Conservation (phyloP, 2,797 vertebrate genomes). For the Darevskia nairensis region DNA sequence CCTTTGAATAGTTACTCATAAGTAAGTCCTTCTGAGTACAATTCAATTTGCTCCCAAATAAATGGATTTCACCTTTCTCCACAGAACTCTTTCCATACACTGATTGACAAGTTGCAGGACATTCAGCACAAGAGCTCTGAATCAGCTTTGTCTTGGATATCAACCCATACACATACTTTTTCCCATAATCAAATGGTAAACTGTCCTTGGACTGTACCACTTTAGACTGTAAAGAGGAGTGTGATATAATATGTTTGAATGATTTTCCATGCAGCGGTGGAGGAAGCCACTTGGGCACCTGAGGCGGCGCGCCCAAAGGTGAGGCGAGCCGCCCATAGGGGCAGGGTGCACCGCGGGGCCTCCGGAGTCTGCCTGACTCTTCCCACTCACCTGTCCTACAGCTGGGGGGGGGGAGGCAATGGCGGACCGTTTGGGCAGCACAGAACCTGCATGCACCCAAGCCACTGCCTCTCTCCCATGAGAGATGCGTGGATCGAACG, state of each 20-base stretch:
- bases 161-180: background rate
- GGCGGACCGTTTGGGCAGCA: too few relatives aligned
- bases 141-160: background rate
- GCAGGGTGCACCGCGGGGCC: too few relatives aligned
- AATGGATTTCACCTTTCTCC: background rate
- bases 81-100: background rate
- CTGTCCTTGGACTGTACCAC: background rate
- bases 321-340: too few relatives aligned
- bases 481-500: too few relatives aligned
- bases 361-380: too few relatives aligned
- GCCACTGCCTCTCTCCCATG: too few relatives aligned
- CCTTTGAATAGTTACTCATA: background rate
- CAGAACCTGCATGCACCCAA: too few relatives aligned
- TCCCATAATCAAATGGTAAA: background rate
- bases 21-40: background rate
- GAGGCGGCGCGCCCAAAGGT: too few relatives aligned
- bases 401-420: too few relatives aligned
- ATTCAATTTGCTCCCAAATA: background rate
- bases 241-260: background rate
- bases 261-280: too few relatives aligned
- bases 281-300: too few relatives aligned
- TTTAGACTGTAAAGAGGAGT: background rate
- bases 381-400: too few relatives aligned
- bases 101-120: background rate
- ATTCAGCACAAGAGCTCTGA: background rate